Evolutionary conservation across 92 coral and sea anemone species (phyloP).

Genomic region (Epizoanthus scotinus): DNA sequence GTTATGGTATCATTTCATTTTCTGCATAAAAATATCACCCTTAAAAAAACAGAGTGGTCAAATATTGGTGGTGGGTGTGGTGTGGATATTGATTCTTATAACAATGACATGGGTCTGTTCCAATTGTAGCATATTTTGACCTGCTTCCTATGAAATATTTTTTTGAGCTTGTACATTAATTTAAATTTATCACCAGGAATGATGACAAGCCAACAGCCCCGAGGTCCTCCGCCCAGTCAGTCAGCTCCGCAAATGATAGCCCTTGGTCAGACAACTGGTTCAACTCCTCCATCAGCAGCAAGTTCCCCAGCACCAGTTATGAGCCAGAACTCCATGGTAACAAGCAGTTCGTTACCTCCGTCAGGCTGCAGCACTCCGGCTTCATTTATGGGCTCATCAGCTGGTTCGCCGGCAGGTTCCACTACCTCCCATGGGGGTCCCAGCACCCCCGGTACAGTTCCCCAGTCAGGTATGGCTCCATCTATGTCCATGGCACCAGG

Average conservation of each 20-base stretch:
- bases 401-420: conserved; percentile 69
- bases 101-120: neutral
- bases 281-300: conserved; percentile 77
- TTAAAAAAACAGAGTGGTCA: too few species aligned
- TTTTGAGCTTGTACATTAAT: neutral
- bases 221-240: conserved; percentile 30
- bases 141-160: neutral
- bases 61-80: too few species aligned
- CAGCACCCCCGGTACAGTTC: conserved; percentile 66
- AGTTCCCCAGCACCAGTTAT: conserved; percentile 74
- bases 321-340: conserved; percentile 80
- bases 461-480: conserved; percentile 45
- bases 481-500: conserved; percentile 41
- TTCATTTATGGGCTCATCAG: conserved; percentile 77
- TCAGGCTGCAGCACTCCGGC: conserved; percentile 93
- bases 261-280: conserved; percentile 56
- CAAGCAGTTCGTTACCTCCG: conserved; percentile 76
- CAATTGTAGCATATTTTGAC: neutral
- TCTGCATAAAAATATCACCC: too few species aligned
- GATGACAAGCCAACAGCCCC: conserved; percentile 27
- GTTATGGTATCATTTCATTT: too few species aligned
- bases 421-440: conserved; percentile 66
- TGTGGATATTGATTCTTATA: too few species aligned
- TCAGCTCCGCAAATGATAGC: conserved; percentile 31
- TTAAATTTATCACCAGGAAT: conserved; percentile 1